Base-by-base conservation (phyloP, 2,113 vertebrate genomes). In the Dasyurus viverrinus region DNA sequence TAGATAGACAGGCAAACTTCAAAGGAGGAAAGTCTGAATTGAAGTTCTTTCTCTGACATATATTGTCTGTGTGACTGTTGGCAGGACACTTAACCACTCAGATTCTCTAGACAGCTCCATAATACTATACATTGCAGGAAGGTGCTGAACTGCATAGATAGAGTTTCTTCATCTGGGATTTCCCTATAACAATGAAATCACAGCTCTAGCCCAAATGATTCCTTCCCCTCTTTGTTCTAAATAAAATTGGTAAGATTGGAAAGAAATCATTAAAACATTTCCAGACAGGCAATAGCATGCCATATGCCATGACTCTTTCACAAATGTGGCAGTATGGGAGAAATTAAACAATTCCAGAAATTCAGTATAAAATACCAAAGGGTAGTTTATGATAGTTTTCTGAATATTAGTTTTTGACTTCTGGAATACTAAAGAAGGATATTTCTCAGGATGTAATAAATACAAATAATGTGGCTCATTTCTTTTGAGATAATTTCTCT, bases 251-350 rank as follows among this genome's bases (percentile, higher is more conserved):
- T 47, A 96, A 93, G 47, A 57, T 26, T 90, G n/a, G 53, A 96
- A 54, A 42, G 10, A n/a, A 76, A 93, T 25, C 30, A 30, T 68
- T 53, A 27, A 97, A 96, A 96, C 94, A 95, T 94, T 95, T 97
- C 89, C 91, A 53, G 91, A 50, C 89, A 91, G 84, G 93, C 93
- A 97, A 53, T 96, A 95, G 89, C 11, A 22, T 92, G 55, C 97
- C 92, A 96, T 95, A 98, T 95, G 53, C 92, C 12, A 9, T 8
- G 48, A 96, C 26, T 92, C 48, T 92, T 93, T 68, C 54, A 94
- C 90, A 95, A 97, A 90, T 54, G 90, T 54, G 94, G 47, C 47
- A 53, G 16, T 52, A 92, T 91, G 89, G 46, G 47, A 90, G 27
- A 12, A 27, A 90, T 52, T 90, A 52, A 90, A 94, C 92, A 76